Evolutionary conservation across 2,888 invertebrate genomes (phyloP).

Genomic region (Antheraea assamensis): DNA sequence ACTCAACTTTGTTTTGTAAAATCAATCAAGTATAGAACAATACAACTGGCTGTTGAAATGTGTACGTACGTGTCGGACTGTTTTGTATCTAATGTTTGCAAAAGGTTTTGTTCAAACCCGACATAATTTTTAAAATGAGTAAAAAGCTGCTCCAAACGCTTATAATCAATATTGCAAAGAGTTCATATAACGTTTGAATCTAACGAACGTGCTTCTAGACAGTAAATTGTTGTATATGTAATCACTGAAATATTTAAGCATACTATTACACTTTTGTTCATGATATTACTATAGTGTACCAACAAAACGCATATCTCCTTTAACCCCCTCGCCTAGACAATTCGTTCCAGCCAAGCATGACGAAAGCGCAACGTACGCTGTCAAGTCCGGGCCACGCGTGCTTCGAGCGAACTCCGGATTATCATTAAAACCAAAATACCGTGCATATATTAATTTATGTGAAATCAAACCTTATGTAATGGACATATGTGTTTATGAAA

Average conservation of each 20-base stretch:
- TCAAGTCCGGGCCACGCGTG: constrained; percentile 71
- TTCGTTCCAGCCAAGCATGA: constrained; percentile 76
- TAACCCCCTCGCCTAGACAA: constrained; percentile 63
- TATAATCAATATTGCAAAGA: no score
- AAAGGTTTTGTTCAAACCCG: no score
- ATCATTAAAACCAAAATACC: constrained; percentile 35
- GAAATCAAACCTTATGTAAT: constrained; percentile 33
- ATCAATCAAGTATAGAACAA: no score
- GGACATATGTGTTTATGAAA: constrained; percentile 26
- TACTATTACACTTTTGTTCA: neutral
- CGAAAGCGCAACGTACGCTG: constrained; percentile 68
- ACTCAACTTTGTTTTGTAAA: no score
- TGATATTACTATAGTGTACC: constrained; percentile 28
- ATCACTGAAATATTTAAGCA: neutral
- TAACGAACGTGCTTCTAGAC: neutral
- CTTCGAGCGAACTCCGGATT: constrained; percentile 56
- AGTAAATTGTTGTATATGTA: neutral
- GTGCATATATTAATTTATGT: constrained; percentile 18
- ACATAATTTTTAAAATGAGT: no score
- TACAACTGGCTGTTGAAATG: no score
- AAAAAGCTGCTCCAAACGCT: no score
- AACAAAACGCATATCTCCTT: constrained; percentile 39
- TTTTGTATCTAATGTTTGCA: no score
- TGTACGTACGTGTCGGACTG: no score
- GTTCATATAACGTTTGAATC: no score